Conservation (phyloP, 2,797 vertebrate genomes). For the Tapera naevia region DNA sequence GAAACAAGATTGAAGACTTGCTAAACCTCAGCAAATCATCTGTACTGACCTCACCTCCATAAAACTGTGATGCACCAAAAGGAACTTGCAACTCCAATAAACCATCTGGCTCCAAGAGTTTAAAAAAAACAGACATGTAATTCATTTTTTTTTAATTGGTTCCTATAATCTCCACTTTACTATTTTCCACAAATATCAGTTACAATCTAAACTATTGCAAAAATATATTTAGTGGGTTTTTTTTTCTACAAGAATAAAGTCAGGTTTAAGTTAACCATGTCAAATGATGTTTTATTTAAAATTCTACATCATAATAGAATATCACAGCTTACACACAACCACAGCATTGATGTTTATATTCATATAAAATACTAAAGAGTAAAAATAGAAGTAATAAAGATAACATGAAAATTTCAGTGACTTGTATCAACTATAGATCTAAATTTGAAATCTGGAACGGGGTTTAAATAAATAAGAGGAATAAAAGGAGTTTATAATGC, state of each 20-base stretch:
- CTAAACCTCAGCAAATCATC: background rate
- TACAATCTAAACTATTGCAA: background rate
- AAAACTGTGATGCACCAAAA: background rate
- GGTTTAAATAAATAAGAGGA: background rate
- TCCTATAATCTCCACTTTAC: background rate
- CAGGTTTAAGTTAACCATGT: background rate
- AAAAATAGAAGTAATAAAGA: background rate
- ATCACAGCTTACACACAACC: background rate
- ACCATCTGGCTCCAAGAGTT: too few relatives aligned
- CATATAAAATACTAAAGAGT: background rate
- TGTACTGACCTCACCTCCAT: background rate
- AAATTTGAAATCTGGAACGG: background rate
- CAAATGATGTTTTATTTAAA: background rate
- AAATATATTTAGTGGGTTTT: background rate
- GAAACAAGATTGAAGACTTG: background rate
- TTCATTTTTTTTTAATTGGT: background rate
- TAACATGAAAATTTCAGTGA: background rate
- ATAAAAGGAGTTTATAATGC: constrained; percentile 31
- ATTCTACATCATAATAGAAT: background rate
- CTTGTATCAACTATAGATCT: background rate
- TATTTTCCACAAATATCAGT: background rate
- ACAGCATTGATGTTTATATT: background rate
- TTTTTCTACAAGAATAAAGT: background rate
- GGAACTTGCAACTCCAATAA: background rate
- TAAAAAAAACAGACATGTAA: background rate